Evolutionary conservation across 2,797 vertebrate genomes (phyloP), one percentile per base, ranked within the genome.

Genomic region (Microhierax caerulescens): DNA sequence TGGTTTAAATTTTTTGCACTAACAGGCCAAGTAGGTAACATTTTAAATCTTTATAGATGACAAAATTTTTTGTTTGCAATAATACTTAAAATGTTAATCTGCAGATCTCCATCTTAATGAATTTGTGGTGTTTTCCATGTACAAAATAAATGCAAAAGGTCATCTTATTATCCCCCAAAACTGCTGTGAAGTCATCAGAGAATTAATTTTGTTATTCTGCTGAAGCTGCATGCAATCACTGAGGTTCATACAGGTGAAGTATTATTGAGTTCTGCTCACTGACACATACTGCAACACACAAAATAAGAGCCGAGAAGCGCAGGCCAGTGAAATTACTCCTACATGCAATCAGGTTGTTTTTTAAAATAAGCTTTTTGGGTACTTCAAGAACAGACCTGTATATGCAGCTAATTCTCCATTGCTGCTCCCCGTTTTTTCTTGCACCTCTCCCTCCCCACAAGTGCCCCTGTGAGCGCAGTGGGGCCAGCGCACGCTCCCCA

Each of bases 151-250:
- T 83, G 41, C 53, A 59, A 73, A 89, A 96, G 84, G 72, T 93
- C 86, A 81, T 39, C 30, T 90, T 92, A 81, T 93, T 93, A 91
- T 93, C 63, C 69, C 59, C 64, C 9, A 43, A 92, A 94, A 88
- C 64, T 92, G 72, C 90, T 59, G 64, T 91, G 90, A 87, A 91
- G 73, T 83, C 81, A 80, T 82, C 70, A 87, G 80, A 91, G 86
- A 92, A 96, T 88, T 94, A 88, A 90, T 94, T 95, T 90, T 65
- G 81, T 93, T 96, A 75, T 88, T 96, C 85, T 91, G 85, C 82
- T 94, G 89, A 93, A 96, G 77, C 79, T 88, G 76, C 75, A 36
- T 78, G 69, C 87, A 95, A 91, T 95, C 94, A 90, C 87, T 3
- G 11, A 72, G 65, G 89, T 95, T 96, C 88, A 86, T 10, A 68